phyloP scores from a whole-genome alignment of 2,797 vertebrate genomes.

The Pipistrellus kuhlii region DNA sequence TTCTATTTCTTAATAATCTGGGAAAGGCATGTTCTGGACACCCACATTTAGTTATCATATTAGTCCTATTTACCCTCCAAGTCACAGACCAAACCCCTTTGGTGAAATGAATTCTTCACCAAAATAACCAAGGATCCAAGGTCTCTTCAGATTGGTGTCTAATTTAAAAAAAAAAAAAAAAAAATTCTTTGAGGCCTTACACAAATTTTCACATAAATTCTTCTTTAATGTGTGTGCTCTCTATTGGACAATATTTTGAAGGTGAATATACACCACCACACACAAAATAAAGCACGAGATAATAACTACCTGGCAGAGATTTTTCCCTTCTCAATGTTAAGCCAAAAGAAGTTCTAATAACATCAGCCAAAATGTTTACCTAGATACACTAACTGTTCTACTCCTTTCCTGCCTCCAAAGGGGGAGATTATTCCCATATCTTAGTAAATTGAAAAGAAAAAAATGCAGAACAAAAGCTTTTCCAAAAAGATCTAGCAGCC shows the following conservation, averaged over 20 bases:
- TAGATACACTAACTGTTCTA: conserved; percentile 11
- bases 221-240: background rate
- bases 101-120: background rate
- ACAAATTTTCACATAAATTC: background rate
- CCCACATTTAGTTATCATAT: background rate
- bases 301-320: background rate
- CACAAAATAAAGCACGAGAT: conserved; percentile 41
- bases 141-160: background rate
- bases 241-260: background rate
- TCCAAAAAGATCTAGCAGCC: background rate
- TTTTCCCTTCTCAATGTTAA: background rate
- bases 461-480: background rate
- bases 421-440: background rate
- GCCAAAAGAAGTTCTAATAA: conserved; percentile 33
- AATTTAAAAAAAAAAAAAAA: no score
- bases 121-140: conserved; percentile 17
- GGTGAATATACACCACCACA: background rate
- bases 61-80: background rate
- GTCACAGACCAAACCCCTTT: background rate
- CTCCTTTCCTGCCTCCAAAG: background rate
- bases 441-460: conserved; percentile 26
- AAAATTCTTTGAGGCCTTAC: background rate
- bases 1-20: conserved; percentile 15
- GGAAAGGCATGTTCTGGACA: background rate
- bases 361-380: conserved; percentile 34